Evolutionary conservation across 35 echinoderm and acorn worm genomes (phyloP), one percentile per base, ranked within the genome.

Genomic region (Amphiura filiformis): DNA sequence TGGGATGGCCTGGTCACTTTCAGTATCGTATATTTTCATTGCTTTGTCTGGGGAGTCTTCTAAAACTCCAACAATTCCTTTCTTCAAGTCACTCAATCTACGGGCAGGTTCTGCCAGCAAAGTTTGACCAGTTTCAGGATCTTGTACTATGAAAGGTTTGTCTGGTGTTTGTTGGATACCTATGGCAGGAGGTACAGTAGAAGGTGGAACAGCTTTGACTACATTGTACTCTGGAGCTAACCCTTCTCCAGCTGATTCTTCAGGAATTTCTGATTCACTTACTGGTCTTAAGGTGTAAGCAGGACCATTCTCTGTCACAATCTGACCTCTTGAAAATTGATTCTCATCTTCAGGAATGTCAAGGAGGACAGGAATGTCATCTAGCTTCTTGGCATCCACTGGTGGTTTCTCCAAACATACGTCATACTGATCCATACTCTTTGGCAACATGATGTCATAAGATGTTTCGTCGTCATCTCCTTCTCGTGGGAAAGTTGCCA

Each of bases 201-300:
- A 15, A 13, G 61, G 61, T 70, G 61, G 2, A 2, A 13, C 77
- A 22, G 65, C 13, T 39, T 85, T 75, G n/a, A 31, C 1, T 35
- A 91, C 82, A 32, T 13, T 39, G 56, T 85, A 91, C 26, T 85
- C 31, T 15, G 82, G 70, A 47, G 17, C 41, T 47, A 47, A 2
- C 3, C 39, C 40, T 70, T n/a, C 28, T 2, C 81, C 38, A 32
- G 40, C 26, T 41, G 26, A 32, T 14, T 47, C 32, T 56, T 85
- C 77, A 38, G 37, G 36, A 2, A n/a, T 56, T 35, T 42, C 41
- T 49, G 49, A 34, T 37, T 86, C 57, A 13, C 7, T 3, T 32
- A 85, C 22, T 30, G 83, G 83, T 61, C 83, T 85, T 14, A 85
- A 17, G 20, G 35, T 85, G 35, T 85, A 85, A 34, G 83, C 83